Evolutionary conservation across 2,113 vertebrate species (phyloP).

Genomic region (Tenebrosternarchus preto): DNA sequence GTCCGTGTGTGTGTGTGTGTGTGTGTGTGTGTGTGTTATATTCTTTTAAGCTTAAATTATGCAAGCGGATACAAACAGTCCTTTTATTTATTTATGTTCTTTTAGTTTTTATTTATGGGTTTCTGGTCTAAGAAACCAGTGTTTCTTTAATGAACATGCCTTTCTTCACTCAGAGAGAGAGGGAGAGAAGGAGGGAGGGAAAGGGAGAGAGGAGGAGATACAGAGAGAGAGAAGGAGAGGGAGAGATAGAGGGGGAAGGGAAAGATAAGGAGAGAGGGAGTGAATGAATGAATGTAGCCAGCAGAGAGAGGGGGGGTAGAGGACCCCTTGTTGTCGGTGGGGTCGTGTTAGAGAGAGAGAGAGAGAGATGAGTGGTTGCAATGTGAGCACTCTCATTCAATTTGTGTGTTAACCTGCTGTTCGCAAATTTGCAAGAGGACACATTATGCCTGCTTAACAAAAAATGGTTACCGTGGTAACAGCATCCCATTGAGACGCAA

Average conservation of each 20-base stretch:
- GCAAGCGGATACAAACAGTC: too few relatives aligned
- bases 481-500: slow-evolving; percentile 48
- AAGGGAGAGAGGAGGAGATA: neutral
- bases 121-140: too few relatives aligned
- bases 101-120: too few relatives aligned
- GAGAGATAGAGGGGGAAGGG: neutral
- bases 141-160: too few relatives aligned
- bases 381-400: neutral
- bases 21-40: too few relatives aligned
- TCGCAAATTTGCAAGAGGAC: neutral
- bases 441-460: slow-evolving; percentile 54
- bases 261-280: neutral
- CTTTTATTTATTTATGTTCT: too few relatives aligned
- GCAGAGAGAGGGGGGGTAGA: neutral
- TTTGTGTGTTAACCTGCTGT: slow-evolving; percentile 13
- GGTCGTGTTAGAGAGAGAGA: neutral
- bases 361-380: too few relatives aligned
- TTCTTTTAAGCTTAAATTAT: too few relatives aligned
- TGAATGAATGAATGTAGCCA: neutral
- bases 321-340: neutral
- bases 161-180: neutral
- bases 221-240: too few relatives aligned
- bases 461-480: slow-evolving; percentile 53
- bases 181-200: slow-evolving; percentile 11
- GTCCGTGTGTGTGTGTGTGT: too few relatives aligned